These are phyloP conservation scores for Conus canariensis DNA, from an alignment of 2,888 invertebrate species.

Conservation along the genomic window DNA sequence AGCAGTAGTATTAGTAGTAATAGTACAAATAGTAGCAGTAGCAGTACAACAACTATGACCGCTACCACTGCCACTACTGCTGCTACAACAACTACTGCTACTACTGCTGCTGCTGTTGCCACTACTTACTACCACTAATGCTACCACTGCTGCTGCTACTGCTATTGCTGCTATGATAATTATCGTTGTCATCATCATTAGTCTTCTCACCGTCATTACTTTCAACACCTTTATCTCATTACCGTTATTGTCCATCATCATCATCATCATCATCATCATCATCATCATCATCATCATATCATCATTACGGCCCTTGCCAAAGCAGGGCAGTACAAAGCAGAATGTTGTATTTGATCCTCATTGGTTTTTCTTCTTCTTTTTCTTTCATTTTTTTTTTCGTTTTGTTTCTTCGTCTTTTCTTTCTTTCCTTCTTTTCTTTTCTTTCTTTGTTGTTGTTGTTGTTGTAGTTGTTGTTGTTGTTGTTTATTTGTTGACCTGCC, in stretches of 20 bases:
- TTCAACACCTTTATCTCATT: not conserved
- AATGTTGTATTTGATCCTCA: not conserved
- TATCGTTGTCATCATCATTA: not conserved
- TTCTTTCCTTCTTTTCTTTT: too few species aligned
- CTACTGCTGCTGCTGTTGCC: not conserved
- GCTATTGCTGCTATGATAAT: not conserved
- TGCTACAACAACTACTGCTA: not conserved
- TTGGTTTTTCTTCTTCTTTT: too few species aligned
- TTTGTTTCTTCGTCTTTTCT: too few species aligned
- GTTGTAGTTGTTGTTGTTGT: too few species aligned
- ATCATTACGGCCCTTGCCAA: not conserved
- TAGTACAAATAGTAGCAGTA: not conserved
- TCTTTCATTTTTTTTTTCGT: too few species aligned
- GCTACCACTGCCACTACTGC: too few species aligned
- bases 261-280: not conserved
- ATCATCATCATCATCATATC: not conserved
- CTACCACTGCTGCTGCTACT: not conserved
- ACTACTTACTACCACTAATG: not conserved
- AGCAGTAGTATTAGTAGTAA: too few species aligned
- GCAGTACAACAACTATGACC: too few species aligned
- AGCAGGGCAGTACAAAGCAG: not conserved
- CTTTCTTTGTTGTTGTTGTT: not conserved
- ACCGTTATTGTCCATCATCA: not conserved
- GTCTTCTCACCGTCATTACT: not conserved
- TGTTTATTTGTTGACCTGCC: too few species aligned